Percentiles rank a stretch among this genome's conserved stretches.
phyloP scores from a whole-genome alignment of 2,113 vertebrate genomes.

The Corydoras maculifer region DNA sequence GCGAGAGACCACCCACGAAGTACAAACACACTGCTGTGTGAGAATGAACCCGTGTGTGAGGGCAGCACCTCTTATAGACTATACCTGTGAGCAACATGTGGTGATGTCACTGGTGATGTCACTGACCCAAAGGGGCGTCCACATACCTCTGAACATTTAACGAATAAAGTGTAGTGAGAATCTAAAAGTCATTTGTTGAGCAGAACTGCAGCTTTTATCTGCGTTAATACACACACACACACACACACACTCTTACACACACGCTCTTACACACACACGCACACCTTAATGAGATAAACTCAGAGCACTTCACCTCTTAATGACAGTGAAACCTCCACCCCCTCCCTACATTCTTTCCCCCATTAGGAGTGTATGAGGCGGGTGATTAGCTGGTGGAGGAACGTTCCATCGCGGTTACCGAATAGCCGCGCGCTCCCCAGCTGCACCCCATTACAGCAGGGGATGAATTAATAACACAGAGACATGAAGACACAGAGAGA shows the following conservation, averaged over 20 bases:
- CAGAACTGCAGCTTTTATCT: conserved; percentile 27
- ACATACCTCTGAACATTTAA: too few species aligned
- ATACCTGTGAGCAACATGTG: too few species aligned
- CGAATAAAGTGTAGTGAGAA: too few species aligned
- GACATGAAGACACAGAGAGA: conserved; percentile 29
- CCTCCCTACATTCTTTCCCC: conserved; percentile 32
- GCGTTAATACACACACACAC: too few species aligned
- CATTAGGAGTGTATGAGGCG: conserved; percentile 39
- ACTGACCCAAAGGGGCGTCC: too few species aligned
- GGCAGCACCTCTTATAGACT: too few species aligned
- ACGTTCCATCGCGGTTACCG: conserved; percentile 35
- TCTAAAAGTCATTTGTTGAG: conserved; percentile 1
- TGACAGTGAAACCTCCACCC: conserved; percentile 39
- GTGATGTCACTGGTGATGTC: too few species aligned
- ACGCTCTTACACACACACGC: conserved; percentile 32
- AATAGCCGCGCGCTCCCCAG: conserved; percentile 39
- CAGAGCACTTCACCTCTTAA: conserved; percentile 39
- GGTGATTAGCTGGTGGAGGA: conserved; percentile 48
- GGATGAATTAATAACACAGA: conserved; percentile 50
- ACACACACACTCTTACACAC: too few species aligned
- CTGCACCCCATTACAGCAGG: conserved; percentile 48
- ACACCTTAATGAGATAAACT: conserved; percentile 36
- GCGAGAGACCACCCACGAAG: too few species aligned
- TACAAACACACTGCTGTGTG: too few species aligned
- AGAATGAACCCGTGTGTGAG: too few species aligned